Percentiles rank a stretch among this genome's conserved stretches.
phyloP scores from a whole-genome alignment of 1,140 invertebrate species.

The Tetramorium simillimum region DNA sequence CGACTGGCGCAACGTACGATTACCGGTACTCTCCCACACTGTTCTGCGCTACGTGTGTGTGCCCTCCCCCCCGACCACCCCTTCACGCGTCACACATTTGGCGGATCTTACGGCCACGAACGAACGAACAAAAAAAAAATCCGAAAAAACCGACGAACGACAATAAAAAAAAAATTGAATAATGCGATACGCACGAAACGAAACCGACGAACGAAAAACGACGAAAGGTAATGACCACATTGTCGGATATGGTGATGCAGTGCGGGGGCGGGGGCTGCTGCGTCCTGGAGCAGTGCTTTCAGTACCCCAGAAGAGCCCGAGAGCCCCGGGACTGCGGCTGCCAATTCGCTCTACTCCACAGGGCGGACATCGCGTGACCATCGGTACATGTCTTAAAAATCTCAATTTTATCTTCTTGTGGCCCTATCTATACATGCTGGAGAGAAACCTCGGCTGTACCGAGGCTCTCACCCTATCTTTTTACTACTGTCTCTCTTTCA shows the following conservation, averaged over 20 bases:
- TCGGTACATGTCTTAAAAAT: conserved; percentile 78
- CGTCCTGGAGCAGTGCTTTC: conserved; percentile 93
- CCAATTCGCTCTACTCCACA: conserved; percentile 94
- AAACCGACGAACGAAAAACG: conserved; percentile 58
- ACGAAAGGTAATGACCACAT: conserved; percentile 83
- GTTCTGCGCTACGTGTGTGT: conserved; percentile 52
- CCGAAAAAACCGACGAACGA: conserved; percentile 28
- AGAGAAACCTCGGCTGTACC: conserved; percentile 53
- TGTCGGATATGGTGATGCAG: conserved; percentile 85
- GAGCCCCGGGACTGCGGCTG: conserved; percentile 93
- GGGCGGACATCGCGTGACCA: conserved; percentile 89
- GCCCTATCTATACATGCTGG: conserved; percentile 53
- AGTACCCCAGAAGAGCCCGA: conserved; percentile 90
- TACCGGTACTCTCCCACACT: conserved; percentile 54
- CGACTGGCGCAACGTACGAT: conserved; percentile 28
- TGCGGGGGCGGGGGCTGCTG: conserved; percentile 90
- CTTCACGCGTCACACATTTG: conserved; percentile 36
- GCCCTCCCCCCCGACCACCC: conserved; percentile 29
- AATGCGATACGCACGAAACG: conserved; percentile 52
- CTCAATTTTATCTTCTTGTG: conserved; percentile 68
- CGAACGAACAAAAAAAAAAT: conserved; percentile 24
- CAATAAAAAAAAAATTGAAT: conserved; percentile 44
- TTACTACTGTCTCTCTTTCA: conserved; percentile 13
- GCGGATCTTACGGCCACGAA: conserved; percentile 26
- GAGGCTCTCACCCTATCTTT: conserved; percentile 47